Conservation (phyloP, 1,140 invertebrate species). For the Drosophila prosaltans region DNA sequence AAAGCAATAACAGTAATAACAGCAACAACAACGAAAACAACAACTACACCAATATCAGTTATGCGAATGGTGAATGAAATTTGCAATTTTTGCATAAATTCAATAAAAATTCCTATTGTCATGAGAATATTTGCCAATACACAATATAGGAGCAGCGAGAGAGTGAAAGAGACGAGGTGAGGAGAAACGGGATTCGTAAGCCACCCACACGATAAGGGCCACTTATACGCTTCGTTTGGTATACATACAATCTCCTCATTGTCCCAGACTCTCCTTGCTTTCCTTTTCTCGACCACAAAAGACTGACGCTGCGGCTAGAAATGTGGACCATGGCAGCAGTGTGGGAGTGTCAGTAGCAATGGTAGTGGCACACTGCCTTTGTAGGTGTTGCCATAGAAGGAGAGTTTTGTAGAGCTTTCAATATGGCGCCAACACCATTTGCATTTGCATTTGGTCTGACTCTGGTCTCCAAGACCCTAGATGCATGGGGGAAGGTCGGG, state of each 20-base stretch:
- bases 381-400: constrained; percentile 14
- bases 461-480: constrained; percentile 14
- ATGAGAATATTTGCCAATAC: constrained; percentile 81
- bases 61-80: constrained; percentile 67
- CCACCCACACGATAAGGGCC: constrained; percentile 65
- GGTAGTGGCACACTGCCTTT: background rate
- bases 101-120: constrained; percentile 82
- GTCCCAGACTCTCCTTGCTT: background rate
- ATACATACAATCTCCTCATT: constrained; percentile 13
- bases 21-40: constrained; percentile 18
- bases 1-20: constrained; percentile 3
- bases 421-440: constrained; percentile 80
- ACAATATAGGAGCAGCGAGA: constrained; percentile 51
- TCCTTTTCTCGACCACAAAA: constrained; percentile 52
- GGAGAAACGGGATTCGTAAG: background rate
- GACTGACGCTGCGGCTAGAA: constrained; percentile 66
- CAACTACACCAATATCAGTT: constrained; percentile 34
- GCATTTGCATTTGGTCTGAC: constrained; percentile 54
- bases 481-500: constrained; percentile 27
- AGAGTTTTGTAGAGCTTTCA: constrained; percentile 63
- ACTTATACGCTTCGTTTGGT: constrained; percentile 78
- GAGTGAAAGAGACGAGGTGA: background rate
- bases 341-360: background rate
- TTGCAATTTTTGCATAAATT: constrained; percentile 80
- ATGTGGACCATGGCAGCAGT: constrained; percentile 40